phyloP scores from a whole-genome alignment of 2,113 vertebrate genomes.

The Mirza zaza region DNA sequence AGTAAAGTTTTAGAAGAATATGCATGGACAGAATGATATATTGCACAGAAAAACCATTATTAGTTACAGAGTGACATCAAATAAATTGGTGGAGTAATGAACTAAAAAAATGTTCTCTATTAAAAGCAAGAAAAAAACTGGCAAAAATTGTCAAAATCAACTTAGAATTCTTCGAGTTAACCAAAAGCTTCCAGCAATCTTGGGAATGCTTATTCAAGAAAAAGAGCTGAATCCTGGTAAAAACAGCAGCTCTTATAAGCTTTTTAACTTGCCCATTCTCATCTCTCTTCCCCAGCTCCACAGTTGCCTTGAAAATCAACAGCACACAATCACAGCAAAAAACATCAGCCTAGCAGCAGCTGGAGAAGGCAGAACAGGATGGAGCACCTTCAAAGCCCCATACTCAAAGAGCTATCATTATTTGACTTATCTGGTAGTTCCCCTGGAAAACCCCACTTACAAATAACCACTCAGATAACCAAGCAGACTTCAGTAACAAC shows the following conservation, averaged over 20 bases:
- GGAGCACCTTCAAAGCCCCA: not conserved
- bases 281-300: not conserved
- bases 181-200: not conserved
- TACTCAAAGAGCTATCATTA: not conserved
- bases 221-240: not conserved
- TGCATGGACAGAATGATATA: not conserved
- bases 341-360: not conserved
- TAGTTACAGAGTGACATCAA: not conserved
- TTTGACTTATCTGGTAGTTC: not conserved
- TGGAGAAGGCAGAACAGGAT: not conserved
- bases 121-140: constrained; percentile 32
- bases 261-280: not conserved
- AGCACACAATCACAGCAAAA: not conserved
- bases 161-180: not conserved
- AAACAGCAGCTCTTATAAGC: not conserved
- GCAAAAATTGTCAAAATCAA: not conserved
- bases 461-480: not conserved
- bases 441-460: not conserved
- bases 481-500: not conserved
- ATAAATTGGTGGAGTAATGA: not conserved
- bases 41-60: not conserved
- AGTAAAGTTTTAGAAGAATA: not conserved
- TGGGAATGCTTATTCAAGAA: not conserved
- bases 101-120: not conserved
- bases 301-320: not conserved